Evolutionary conservation across 2,113 vertebrate species (phyloP), one percentile per base, ranked within the genome.

Genomic region (Equus przewalskii): DNA sequence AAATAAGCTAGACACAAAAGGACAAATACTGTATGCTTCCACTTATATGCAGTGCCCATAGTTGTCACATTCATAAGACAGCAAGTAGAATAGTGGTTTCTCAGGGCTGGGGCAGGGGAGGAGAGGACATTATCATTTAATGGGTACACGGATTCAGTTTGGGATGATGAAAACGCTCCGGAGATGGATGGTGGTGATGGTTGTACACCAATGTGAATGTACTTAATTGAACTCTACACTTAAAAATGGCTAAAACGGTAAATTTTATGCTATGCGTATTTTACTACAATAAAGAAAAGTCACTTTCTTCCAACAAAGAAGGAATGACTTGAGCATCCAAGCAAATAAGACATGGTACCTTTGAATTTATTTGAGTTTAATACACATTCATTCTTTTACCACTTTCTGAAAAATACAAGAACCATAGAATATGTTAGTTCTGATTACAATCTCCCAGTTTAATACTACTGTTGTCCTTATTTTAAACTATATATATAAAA

Each of bases 331-430:
- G 85, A 10, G 13, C 11, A 1, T 65, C 49, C 12, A 73, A 60
- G 33, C 13, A 54, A 67, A 44, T 70, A n/a, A 60, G 1, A 58
- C 62, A 49, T 6, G 28, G 54, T 58, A 51, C 9, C 6, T 83
- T 46, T 60, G 13, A 76, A 15, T 9, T 67, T 89, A 84, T 26
- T 64, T 62, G 22, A 49, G n/a, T 82, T 70, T 62, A 75, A 51
- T 36, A 28, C 60, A 89, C 70, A 51, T 15, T 62, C 56, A 11
- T 81, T 46, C 33, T 85, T 78, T 85, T 46, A 62, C 5, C 44
- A 60, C 46, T 91, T 88, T 94, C 44, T 65, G 58, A 26, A 96
- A 95, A 85, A 81, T 65, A 54, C 0, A 80, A 83, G 64, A 76
- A 95, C 13, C n/a, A 62, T 36, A 76, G 49, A n/a, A 41, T 65